Conservation (phyloP, 1,140 invertebrate genomes). For the Zaprionus lachaisei region DNA sequence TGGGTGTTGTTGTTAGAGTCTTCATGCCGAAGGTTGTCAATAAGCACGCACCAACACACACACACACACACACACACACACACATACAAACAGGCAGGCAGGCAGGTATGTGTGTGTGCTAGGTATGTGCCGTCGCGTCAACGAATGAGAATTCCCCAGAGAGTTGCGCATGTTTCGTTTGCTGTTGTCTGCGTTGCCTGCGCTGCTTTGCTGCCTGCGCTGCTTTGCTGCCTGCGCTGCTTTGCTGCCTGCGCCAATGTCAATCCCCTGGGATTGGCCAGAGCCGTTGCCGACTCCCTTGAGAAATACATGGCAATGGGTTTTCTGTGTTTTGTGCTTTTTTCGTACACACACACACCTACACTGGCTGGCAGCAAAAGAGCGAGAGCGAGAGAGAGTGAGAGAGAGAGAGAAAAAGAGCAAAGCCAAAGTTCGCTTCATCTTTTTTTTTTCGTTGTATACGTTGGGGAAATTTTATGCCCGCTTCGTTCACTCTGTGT, state of each 20-base stretch:
- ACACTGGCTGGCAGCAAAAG: slow-evolving; percentile 16
- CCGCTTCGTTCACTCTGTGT: slow-evolving; percentile 40
- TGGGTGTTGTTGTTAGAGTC: slow-evolving; percentile 1
- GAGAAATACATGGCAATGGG: slow-evolving; percentile 84
- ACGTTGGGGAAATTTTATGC: slow-evolving; percentile 81
- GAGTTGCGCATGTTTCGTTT: slow-evolving; percentile 73
- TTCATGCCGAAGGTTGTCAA: slow-evolving; percentile 49
- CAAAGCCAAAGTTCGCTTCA: slow-evolving; percentile 76
- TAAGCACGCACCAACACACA: slow-evolving; percentile 34
- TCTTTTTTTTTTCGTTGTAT: slow-evolving; percentile 48
- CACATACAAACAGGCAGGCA: not conserved
- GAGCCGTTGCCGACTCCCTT: slow-evolving; percentile 76
- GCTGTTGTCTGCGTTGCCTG: slow-evolving; percentile 38
- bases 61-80: not conserved
- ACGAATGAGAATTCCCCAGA: slow-evolving; percentile 78
- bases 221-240: slow-evolving; percentile 59
- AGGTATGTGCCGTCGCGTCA: slow-evolving; percentile 49
- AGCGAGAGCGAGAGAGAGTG: slow-evolving; percentile 28
- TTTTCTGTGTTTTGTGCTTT: slow-evolving; percentile 84
- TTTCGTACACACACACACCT: slow-evolving; percentile 55
- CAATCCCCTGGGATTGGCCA: slow-evolving; percentile 79
- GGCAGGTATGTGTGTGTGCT: slow-evolving; percentile 10
- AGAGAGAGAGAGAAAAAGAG: slow-evolving; percentile 59
- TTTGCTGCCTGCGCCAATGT: slow-evolving; percentile 54
- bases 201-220: slow-evolving; percentile 55